Evolutionary conservation across 2,113 vertebrate species (phyloP).

Genomic region (Siniperca chuatsi): DNA sequence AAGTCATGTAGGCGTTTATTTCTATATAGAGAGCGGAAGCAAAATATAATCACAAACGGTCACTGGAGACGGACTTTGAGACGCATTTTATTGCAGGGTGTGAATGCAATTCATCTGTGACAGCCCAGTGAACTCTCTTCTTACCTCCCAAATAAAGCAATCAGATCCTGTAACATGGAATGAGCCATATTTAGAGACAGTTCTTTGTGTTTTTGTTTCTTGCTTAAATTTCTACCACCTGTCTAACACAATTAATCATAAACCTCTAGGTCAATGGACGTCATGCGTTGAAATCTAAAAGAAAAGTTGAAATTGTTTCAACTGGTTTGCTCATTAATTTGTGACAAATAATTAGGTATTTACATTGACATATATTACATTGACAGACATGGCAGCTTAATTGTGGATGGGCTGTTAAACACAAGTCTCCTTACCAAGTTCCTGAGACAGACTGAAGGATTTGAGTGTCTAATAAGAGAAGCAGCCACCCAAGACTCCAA

Average conservation of each 20-base stretch:
- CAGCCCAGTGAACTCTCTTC: background rate
- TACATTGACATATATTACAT: background rate
- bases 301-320: background rate
- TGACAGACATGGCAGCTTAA: slow-evolving; percentile 10
- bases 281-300: background rate
- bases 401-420: slow-evolving; percentile 43
- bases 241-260: background rate
- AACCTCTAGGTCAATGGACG: background rate
- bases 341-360: slow-evolving; percentile 12
- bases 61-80: slow-evolving; percentile 53
- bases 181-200: background rate
- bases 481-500: slow-evolving; percentile 66
- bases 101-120: slow-evolving; percentile 49
- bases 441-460: slow-evolving; percentile 56
- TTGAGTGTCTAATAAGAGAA: slow-evolving; percentile 70
- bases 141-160: slow-evolving; percentile 35
- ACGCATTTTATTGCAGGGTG: slow-evolving; percentile 33
- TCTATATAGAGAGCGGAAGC: slow-evolving; percentile 41
- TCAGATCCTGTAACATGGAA: slow-evolving; percentile 9
- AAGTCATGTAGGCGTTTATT: slow-evolving; percentile 64
- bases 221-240: background rate
- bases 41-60: slow-evolving; percentile 46
- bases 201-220: background rate
- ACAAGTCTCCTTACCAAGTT: slow-evolving; percentile 51
- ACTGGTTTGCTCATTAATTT: background rate